These are phyloP conservation scores for Ceratothoa steindachneri DNA, from an alignment of 2,888 invertebrate genomes.

Conservation along the genomic window DNA sequence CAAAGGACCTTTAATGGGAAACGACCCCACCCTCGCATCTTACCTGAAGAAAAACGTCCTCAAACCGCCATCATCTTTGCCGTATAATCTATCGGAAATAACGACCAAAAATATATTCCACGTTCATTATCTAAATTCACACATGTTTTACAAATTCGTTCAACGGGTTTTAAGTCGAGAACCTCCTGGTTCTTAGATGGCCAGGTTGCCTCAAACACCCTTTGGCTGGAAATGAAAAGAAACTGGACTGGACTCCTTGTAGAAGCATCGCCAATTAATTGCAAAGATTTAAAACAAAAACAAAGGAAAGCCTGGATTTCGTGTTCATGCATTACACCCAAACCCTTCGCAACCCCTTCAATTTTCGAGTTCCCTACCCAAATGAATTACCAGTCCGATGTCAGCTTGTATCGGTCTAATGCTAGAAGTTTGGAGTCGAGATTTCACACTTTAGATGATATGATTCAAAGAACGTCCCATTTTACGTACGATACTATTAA, in stretches of 20 bases:
- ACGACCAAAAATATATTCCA: background rate
- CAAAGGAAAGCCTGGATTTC: background rate
- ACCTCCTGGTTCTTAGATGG: background rate
- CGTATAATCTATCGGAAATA: background rate
- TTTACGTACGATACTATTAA: background rate
- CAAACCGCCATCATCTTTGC: background rate
- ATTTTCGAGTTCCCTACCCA: background rate
- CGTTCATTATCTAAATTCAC: background rate
- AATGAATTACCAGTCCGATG: background rate
- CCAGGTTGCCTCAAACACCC: background rate
- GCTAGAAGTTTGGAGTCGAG: background rate
- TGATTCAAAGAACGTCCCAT: background rate
- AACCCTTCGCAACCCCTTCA: background rate
- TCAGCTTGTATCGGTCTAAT: background rate
- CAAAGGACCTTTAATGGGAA: background rate
- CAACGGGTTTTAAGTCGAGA: background rate
- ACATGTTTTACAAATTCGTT: background rate
- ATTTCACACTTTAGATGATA: background rate
- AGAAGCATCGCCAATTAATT: background rate
- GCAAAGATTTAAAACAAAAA: background rate
- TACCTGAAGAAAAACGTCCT: background rate
- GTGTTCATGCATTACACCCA: slow-evolving; percentile 6
- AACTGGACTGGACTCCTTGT: background rate
- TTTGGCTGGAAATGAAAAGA: background rate
- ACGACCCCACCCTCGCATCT: background rate